These are phyloP conservation scores for Cydia strobilella DNA, from an alignment of 1,140 invertebrate genomes.

Conservation along the genomic window DNA sequence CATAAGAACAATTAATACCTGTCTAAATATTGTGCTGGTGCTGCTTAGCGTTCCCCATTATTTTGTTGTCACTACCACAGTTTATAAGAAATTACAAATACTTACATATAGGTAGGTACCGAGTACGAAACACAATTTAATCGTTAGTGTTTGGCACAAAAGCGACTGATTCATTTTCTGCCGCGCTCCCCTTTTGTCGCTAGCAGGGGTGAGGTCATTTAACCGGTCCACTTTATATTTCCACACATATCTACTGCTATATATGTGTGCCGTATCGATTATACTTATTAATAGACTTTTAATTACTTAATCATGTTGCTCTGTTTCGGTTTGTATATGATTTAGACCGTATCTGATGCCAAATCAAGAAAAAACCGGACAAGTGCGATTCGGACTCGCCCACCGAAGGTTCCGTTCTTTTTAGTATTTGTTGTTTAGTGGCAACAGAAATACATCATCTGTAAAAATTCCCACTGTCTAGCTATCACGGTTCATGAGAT, in stretches of 20 bases:
- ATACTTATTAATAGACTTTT: neutral
- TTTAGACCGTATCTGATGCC: neutral
- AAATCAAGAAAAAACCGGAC: neutral
- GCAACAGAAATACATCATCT: too few relatives aligned
- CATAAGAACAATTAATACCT: too few relatives aligned
- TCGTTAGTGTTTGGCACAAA: conserved; percentile 43
- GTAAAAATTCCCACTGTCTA: too few relatives aligned
- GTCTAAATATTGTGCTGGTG: too few relatives aligned
- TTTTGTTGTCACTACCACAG: neutral
- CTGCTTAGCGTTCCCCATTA: too few relatives aligned
- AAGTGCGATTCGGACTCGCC: too few relatives aligned
- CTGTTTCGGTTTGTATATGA: neutral
- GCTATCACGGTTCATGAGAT: too few relatives aligned
- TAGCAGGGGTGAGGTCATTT: conserved; percentile 17
- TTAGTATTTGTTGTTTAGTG: too few relatives aligned
- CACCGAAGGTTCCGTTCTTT: too few relatives aligned
- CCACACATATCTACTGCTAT: too few relatives aligned
- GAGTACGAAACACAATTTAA: conserved; percentile 19
- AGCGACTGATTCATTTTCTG: conserved; percentile 56
- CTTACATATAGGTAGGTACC: too few relatives aligned
- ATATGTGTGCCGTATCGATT: neutral
- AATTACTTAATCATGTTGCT: neutral
- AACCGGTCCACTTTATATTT: conserved; percentile 21
- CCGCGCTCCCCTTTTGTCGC: conserved; percentile 48
- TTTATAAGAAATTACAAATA: neutral